These are phyloP conservation scores for Odontophorus gujanensis DNA, from an alignment of 2,113 vertebrate species.

Conservation along the genomic window DNA sequence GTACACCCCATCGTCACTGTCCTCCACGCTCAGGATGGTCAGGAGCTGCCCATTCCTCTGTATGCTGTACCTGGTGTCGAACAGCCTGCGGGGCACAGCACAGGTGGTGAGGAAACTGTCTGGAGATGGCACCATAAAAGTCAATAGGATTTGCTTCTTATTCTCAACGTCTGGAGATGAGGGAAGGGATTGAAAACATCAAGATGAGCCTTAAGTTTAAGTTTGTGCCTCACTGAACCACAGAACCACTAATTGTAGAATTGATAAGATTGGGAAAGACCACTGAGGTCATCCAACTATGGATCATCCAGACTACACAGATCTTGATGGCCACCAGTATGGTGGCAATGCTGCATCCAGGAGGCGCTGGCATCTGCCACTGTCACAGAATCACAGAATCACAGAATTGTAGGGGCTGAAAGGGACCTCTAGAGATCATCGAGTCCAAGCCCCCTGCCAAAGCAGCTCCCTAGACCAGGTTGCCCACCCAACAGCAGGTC, in stretches of 20 bases:
- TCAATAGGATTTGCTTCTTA: not conserved
- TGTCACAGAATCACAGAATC: not conserved
- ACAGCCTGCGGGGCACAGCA: conserved; percentile 81
- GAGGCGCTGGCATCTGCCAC: not conserved
- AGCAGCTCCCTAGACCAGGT: too few relatives aligned
- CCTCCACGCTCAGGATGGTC: conserved; percentile 89
- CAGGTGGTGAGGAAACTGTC: not conserved
- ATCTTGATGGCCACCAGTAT: not conserved
- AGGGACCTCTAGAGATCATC: too few relatives aligned
- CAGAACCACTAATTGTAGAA: too few relatives aligned
- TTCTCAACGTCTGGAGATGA: not conserved
- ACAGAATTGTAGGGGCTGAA: too few relatives aligned
- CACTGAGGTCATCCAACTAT: too few relatives aligned
- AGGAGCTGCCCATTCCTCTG: conserved; percentile 92
- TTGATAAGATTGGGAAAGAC: too few relatives aligned
- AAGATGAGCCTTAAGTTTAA: not conserved
- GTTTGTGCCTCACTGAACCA: not conserved
- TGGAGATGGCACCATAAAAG: fast-evolving
- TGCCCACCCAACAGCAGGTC: not conserved
- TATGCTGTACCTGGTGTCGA: conserved; percentile 89
- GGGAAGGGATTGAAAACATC: not conserved
- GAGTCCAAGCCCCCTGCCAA: too few relatives aligned
- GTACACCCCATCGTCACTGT: conserved; percentile 92
- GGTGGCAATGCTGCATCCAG: not conserved
- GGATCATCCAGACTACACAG: not conserved